Evolutionary conservation across 2,888 invertebrate species (phyloP).

Genomic region (Meta bourneti): DNA sequence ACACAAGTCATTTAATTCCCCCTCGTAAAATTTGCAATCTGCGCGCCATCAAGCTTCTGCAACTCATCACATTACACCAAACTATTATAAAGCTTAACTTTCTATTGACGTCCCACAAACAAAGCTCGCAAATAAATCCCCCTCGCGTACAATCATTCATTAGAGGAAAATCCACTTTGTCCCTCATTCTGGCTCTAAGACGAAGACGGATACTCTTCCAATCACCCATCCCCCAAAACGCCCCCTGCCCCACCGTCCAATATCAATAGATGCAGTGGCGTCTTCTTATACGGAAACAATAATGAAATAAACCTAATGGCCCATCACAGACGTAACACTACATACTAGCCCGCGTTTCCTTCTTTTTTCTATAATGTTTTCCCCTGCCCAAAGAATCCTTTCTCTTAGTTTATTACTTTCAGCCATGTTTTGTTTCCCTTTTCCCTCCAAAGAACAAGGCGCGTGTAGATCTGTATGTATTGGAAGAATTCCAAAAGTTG

Average conservation of each 20-base stretch:
- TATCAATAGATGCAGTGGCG: slow-evolving; percentile 44
- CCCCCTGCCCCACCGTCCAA: neutral
- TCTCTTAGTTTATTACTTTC: slow-evolving; percentile 66
- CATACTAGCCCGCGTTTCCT: slow-evolving; percentile 4
- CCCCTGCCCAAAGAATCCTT: slow-evolving; percentile 6
- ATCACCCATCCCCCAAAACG: slow-evolving; percentile 13
- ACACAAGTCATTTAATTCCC: neutral
- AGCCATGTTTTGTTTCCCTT: slow-evolving; percentile 47
- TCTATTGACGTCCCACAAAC: neutral
- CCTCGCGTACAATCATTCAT: slow-evolving; percentile 40
- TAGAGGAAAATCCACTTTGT: slow-evolving; percentile 57
- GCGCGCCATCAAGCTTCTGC: too few relatives aligned
- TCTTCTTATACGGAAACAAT: slow-evolving; percentile 48
- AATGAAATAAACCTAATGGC: slow-evolving; percentile 71
- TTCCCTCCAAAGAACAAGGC: neutral
- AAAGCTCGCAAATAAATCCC: slow-evolving; percentile 18
- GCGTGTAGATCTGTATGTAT: slow-evolving; percentile 53
- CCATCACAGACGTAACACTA: slow-evolving; percentile 64
- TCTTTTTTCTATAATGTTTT: neutral
- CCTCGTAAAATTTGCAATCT: too few relatives aligned
- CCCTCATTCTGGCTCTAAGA: slow-evolving; percentile 5
- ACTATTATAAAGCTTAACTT: neutral
- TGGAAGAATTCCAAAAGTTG: slow-evolving; percentile 67
- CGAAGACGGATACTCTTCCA: slow-evolving; percentile 50
- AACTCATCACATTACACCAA: neutral